Evolutionary conservation across 1,140 invertebrate genomes (phyloP), one percentile per base, ranked within the genome.

Genomic region (Gerris buenoi): DNA sequence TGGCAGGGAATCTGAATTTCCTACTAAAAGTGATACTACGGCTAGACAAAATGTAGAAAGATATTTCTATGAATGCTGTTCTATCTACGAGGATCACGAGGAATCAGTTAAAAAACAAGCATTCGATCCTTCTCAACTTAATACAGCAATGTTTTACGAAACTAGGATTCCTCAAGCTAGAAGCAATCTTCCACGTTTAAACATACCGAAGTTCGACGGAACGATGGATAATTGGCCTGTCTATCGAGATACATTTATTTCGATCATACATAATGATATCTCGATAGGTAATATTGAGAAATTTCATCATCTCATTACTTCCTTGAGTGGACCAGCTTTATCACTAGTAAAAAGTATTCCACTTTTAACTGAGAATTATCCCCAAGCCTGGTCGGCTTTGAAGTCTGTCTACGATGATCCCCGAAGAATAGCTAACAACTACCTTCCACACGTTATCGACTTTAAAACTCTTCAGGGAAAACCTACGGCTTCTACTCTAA

Each of bases 401-500:
- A 23, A 5, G 5, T 5, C 3, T n/a, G 3, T 10, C 22, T 61
- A 61, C 22, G 59, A 61, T 22, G 25, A 61, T 22, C n/a, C n/a
- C n/a, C 3, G 59, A 10, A 10, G 3, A 22, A 5, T 61, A 22
- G 59, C 59, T 25, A 25, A 23, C 22, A 61, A n/a, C 22, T 61
- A 61, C 22, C 59, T 61, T 3, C n/a, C 5, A n/a, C 3, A n/a
- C 5, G 28, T 65, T 65, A 22, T 65, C 28, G 23, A 65, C n/a
- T 25, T 57, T 15, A 23, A 57, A n/a, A 3, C 18, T 22, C 28
- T 3, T 15, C 5, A 3, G 14, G 3, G 28, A 5, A 65, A 22
- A 27, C 22, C 22, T 5, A 2, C 28, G 73, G 71, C 26, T 62
- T 76, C 18, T 76, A 76, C 67, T 13, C 73, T 13, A 15, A 72